Evolutionary conservation across 2,888 invertebrate species (phyloP), one percentile per base, ranked within the genome.

Genomic region (Horisme vitalbata): DNA sequence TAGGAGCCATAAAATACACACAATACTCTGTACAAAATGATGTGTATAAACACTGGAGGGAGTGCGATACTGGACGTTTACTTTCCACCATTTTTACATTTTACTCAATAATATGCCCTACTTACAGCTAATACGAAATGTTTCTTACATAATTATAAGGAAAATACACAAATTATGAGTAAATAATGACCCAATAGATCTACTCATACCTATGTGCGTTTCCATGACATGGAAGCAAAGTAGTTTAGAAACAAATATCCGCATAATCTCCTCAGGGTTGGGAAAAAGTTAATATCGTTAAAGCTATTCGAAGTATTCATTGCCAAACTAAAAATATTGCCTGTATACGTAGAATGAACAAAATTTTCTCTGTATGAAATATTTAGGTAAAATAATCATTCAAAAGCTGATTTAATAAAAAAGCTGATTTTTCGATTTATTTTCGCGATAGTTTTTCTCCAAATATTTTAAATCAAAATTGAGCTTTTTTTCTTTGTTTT

Each of bases 1-100:
- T 70, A 73, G 68, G 71, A 81, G 78, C 71, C 65, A 71, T 75
- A 68, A 71, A 77, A 72, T 69, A 77, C 72, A n/a, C n/a, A 66
- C 69, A 63, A 72, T 76, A 75, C 70, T 86, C 83, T 84, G 78
- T 87, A 87, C 85, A 88, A 86, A 79, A 78, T 75, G 63, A 72
- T 75, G 83, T 86, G 81, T 87, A 74, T 79, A 84, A 82, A 83
- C 81, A 87, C 79, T 89, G 89, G 89, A 88, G 88, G 89, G 89
- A 89, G 87, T 84, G 86, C 84, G 88, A 88, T 85, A 86, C 82
- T 88, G 89, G 89, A 88, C 88, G 89, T 85, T 79, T 78, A 75
- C 71, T 75, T 79, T 79, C 64, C 65, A 71, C 68, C 67, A 76
- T 78, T 78, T 78, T 76, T 78, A 80, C 69, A 72, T 59, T 52